Evolutionary conservation across 2,888 invertebrate species (phyloP).

Genomic region (Melieria crassipennis): DNA sequence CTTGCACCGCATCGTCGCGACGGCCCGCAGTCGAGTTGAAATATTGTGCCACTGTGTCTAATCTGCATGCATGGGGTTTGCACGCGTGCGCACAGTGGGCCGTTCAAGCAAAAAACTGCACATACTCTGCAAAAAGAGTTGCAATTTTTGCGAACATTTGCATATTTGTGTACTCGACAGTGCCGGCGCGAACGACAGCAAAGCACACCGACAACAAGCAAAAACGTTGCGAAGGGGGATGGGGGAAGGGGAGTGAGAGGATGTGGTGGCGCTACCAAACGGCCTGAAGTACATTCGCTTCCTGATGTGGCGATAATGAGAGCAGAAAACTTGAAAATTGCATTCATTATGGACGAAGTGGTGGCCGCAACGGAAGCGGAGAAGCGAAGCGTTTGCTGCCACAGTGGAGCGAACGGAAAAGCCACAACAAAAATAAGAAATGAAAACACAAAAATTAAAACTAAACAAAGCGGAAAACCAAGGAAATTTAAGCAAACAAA

Average conservation of each 20-base stretch:
- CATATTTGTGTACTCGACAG: slow-evolving; percentile 23
- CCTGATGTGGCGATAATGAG: slow-evolving; percentile 54
- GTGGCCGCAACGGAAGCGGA: slow-evolving; percentile 9
- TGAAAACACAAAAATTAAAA: slow-evolving; percentile 10
- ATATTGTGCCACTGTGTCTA: slow-evolving; percentile 32
- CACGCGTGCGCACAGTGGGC: slow-evolving; percentile 18
- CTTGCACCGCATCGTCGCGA: background rate
- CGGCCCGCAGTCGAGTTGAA: slow-evolving; percentile 25
- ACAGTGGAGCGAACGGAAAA: slow-evolving; percentile 9
- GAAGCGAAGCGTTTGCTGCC: slow-evolving; percentile 16
- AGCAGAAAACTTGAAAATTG: slow-evolving; percentile 57
- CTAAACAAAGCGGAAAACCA: slow-evolving; percentile 9
- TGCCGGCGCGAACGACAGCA: background rate
- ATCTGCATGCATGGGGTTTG: slow-evolving; percentile 19
- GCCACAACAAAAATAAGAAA: slow-evolving; percentile 17
- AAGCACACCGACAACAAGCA: slow-evolving; percentile 4
- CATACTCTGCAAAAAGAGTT: background rate
- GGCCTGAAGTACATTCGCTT: slow-evolving; percentile 33
- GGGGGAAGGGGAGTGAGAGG: slow-evolving; percentile 19
- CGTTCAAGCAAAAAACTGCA: background rate
- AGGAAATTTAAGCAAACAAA: slow-evolving; percentile 22
- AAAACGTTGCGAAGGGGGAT: slow-evolving; percentile 24
- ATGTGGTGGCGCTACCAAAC: slow-evolving; percentile 18
- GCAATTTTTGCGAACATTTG: slow-evolving; percentile 8
- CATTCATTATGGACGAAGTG: slow-evolving; percentile 57